Evolutionary conservation across 2,888 invertebrate genomes (phyloP).

Genomic region (Ormia ochracea): DNA sequence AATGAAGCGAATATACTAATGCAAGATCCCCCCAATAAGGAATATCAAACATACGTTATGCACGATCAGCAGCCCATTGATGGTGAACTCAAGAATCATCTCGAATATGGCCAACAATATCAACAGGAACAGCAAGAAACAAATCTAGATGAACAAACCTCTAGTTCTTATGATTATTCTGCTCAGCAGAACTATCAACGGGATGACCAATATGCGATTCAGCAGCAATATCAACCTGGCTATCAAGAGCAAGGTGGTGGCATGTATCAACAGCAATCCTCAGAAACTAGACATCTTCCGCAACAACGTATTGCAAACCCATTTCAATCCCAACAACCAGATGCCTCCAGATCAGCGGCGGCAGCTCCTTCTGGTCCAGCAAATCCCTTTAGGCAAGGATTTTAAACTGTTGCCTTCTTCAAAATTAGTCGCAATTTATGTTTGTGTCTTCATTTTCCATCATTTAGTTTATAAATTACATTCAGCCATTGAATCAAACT

Average conservation of each 20-base stretch:
- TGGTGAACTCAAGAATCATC: slow-evolving; percentile 88
- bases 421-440: slow-evolving; percentile 75
- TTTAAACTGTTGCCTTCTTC: slow-evolving; percentile 80
- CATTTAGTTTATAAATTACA: slow-evolving; percentile 67
- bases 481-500: slow-evolving; percentile 40
- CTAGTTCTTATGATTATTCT: slow-evolving; percentile 78
- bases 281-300: slow-evolving; percentile 77
- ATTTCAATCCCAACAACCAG: slow-evolving; percentile 81
- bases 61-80: slow-evolving; percentile 90
- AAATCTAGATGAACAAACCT: slow-evolving; percentile 79
- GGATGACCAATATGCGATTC: slow-evolving; percentile 63
- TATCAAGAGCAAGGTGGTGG: slow-evolving; percentile 77
- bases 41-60: slow-evolving; percentile 93
- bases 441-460: slow-evolving; percentile 70
- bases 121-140: slow-evolving; percentile 80
- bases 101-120: slow-evolving; percentile 83
- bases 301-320: slow-evolving; percentile 81
- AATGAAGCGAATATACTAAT: slow-evolving; percentile 93
- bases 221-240: slow-evolving; percentile 77
- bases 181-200: slow-evolving; percentile 73
- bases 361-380: slow-evolving; percentile 75
- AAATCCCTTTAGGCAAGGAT: slow-evolving; percentile 91
- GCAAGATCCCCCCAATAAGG: slow-evolving; percentile 93
- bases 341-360: slow-evolving; percentile 67
- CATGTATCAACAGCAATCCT: slow-evolving; percentile 71